Evolutionary conservation across 1,140 invertebrate species (phyloP), one percentile per base, ranked within the genome.

Genomic region (Charaxes varanes): DNA sequence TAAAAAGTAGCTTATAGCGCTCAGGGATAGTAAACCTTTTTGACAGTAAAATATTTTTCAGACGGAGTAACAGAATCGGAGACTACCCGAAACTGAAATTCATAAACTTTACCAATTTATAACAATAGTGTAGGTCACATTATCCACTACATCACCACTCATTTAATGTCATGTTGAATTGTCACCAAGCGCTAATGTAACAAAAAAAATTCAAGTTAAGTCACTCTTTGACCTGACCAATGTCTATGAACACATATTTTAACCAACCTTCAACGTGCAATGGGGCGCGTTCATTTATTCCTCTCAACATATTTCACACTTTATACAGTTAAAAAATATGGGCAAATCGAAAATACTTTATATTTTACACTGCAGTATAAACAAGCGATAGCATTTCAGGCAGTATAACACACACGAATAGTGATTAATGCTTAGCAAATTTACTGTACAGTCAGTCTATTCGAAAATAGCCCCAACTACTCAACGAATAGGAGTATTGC

Each of bases 201-300:
- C n/a, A n/a, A n/a, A n/a, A n/a, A n/a, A n/a, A n/a, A n/a, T n/a
- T n/a, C n/a, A n/a, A n/a, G n/a, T n/a, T n/a, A n/a, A n/a, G n/a
- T n/a, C n/a, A n/a, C n/a, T n/a, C n/a, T n/a, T n/a, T n/a, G n/a
- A n/a, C n/a, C n/a, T n/a, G n/a, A n/a, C n/a, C n/a, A n/a, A 8
- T 5, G 22, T 8, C 22, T 24, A 12, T 26, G 22, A 32, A 17
- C 7, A 7, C 16, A 10, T 18, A 13, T 11, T 18, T 18, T 14
- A 11, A 27, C 16, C 17, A 41, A 57, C 53, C 53, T 53, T 57
- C 54, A 5, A 33, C 11, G n/a, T 52, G 33, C n/a, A 45, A 6
- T 6, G 12, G 38, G 24, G 37, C 19, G 6, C 41, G 34, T 15
- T 52, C 48, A 10, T 35, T 33, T 17, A 37, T 33, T 18, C 41